Conservation (phyloP, 2,797 vertebrate genomes). For the Pseudochirops corinnae region DNA sequence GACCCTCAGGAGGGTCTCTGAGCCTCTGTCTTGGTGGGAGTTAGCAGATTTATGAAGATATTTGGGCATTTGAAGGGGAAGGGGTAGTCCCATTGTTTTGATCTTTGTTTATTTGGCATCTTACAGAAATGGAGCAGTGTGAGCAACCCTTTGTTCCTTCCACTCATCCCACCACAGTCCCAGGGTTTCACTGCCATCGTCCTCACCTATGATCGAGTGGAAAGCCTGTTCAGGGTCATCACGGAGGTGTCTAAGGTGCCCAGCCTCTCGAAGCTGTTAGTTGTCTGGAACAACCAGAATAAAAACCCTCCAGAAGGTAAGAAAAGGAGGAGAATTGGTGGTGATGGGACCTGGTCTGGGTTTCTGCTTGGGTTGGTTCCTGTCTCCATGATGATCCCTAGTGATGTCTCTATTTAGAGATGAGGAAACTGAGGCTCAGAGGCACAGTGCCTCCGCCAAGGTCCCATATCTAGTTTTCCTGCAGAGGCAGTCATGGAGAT, state of each 20-base stretch:
- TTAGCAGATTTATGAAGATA: background rate
- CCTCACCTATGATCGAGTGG: constrained; percentile 97
- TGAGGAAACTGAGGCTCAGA: background rate
- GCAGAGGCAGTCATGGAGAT: background rate
- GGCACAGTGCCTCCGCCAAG: background rate
- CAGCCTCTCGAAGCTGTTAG: constrained; percentile 95
- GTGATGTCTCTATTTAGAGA: background rate
- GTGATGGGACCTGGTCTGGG: background rate
- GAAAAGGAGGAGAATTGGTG: background rate
- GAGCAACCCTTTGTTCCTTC: constrained; percentile 97
- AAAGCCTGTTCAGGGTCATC: constrained; percentile 98
- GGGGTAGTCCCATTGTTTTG: background rate
- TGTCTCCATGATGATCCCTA: background rate
- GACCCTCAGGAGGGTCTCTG: background rate
- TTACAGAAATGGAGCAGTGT: constrained; percentile 96
- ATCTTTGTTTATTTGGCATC: constrained; percentile 30
- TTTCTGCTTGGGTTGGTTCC: background rate
- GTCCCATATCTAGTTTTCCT: background rate
- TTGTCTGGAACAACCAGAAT: constrained; percentile 99
- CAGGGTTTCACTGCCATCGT: constrained; percentile 98
- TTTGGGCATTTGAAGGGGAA: background rate
- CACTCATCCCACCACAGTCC: constrained; percentile 95
- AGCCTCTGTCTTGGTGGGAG: background rate
- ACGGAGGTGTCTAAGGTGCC: constrained; percentile 98
- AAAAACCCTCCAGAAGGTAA: constrained; percentile 98